Evolutionary conservation across 2,113 vertebrate genomes (phyloP).

Genomic region (Rhinichthys klamathensis): DNA sequence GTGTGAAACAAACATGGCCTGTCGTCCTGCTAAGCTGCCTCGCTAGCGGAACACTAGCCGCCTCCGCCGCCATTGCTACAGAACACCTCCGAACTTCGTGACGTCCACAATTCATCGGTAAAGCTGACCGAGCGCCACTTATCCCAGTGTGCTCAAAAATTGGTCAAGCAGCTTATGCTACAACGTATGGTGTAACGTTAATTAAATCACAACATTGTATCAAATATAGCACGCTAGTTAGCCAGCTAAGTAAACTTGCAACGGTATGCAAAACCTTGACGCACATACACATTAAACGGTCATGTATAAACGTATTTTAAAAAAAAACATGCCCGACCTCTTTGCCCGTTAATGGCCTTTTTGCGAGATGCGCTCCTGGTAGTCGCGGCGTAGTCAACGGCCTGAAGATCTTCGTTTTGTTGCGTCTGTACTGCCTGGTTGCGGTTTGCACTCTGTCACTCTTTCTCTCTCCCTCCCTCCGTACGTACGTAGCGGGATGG

Average conservation of each 20-base stretch:
- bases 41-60: conserved; percentile 34
- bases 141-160: background rate
- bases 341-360: conserved; percentile 21
- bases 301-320: background rate
- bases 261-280: conserved; percentile 19
- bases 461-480: conserved; percentile 36
- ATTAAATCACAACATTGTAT: background rate
- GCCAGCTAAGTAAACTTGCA: conserved; percentile 45
- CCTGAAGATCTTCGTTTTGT: conserved; percentile 48
- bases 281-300: background rate
- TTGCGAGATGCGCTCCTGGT: background rate
- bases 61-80: conserved; percentile 49
- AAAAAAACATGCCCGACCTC: conserved; percentile 42
- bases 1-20: conserved; percentile 51
- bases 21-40: conserved; percentile 32
- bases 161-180: background rate
- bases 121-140: background rate
- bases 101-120: background rate
- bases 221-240: conserved; percentile 57
- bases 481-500: conserved; percentile 60
- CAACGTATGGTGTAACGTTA: background rate
- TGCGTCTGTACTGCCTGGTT: conserved; percentile 59
- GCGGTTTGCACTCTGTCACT: conserved; percentile 57
- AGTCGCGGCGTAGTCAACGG: background rate
- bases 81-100: background rate